Percentiles rank a stretch among this genome's conserved stretches.
These are phyloP conservation scores for Bibio marci DNA, from an alignment of 2,888 invertebrate species.

Conservation along the genomic window DNA sequence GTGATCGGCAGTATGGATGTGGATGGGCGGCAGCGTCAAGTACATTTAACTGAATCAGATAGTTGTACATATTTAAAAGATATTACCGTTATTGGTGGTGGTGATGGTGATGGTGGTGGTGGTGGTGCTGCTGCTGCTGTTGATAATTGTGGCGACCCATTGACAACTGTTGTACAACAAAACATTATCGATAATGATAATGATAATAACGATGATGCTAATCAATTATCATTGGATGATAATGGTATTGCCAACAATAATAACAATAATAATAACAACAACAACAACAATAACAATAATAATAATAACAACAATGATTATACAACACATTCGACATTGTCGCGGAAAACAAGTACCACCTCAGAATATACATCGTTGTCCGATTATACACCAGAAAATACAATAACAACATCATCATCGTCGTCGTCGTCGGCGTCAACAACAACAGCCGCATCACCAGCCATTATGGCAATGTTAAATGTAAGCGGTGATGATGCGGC, in stretches of 20 bases:
- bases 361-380: slow-evolving; percentile 30
- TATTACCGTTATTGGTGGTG: background rate
- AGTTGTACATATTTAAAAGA: background rate
- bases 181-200: too few species aligned
- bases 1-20: too few species aligned
- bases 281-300: background rate
- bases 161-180: too few species aligned
- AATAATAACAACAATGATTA: background rate
- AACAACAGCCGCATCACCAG: background rate
- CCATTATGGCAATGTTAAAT: too few species aligned
- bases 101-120: background rate
- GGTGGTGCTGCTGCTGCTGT: background rate
- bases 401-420: slow-evolving; percentile 20
- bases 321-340: slow-evolving; percentile 22
- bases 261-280: background rate
- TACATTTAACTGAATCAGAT: too few species aligned
- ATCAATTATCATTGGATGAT: background rate
- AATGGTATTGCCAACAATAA: background rate
- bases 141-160: background rate
- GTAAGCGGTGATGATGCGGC: too few species aligned
- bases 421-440: background rate
- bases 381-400: slow-evolving; percentile 38
- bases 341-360: slow-evolving; percentile 38
- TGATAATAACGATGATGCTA: background rate
- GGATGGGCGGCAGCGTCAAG: too few species aligned